Evolutionary conservation across 1,140 invertebrate genomes (phyloP).

Genomic region (Drosophila tristis): DNA sequence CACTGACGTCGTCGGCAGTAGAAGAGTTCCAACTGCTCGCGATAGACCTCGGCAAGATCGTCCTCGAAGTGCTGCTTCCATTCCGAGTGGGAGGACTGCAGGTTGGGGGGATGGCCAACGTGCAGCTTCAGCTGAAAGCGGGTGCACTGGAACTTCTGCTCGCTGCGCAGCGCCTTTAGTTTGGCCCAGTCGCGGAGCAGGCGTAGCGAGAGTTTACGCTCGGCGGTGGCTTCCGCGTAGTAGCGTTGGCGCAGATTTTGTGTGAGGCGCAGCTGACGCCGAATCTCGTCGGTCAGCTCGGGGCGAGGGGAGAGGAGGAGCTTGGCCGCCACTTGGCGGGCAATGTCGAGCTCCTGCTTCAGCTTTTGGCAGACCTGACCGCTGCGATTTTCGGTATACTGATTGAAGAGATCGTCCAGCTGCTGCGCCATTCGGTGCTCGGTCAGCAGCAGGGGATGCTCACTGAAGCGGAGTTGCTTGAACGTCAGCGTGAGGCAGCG

Average conservation of each 20-base stretch:
- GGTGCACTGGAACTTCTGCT: slow-evolving; percentile 81
- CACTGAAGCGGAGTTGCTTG: slow-evolving; percentile 78
- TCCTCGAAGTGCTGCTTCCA: slow-evolving; percentile 74
- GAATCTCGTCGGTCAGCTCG: slow-evolving; percentile 31
- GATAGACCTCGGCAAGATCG: slow-evolving; percentile 82
- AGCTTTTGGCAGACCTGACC: slow-evolving; percentile 67
- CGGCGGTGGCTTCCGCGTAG: slow-evolving; percentile 72
- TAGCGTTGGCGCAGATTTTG: slow-evolving; percentile 74
- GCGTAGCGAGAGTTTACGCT: slow-evolving; percentile 69
- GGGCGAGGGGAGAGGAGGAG: slow-evolving; percentile 43
- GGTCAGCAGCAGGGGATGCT: slow-evolving; percentile 82
- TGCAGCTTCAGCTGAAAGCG: slow-evolving; percentile 79
- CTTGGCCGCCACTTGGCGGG: slow-evolving; percentile 69
- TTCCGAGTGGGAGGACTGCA: slow-evolving; percentile 37
- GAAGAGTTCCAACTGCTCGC: slow-evolving; percentile 74
- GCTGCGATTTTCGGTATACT: slow-evolving; percentile 65
- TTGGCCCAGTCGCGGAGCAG: slow-evolving; percentile 82
- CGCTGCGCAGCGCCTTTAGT: slow-evolving; percentile 77
- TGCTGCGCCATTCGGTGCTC: slow-evolving; percentile 84
- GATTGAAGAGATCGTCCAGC: slow-evolving; percentile 75
- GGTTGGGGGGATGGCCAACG: slow-evolving; percentile 53
- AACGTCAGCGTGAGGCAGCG: slow-evolving; percentile 82
- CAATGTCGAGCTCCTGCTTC: slow-evolving; percentile 70
- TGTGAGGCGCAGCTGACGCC: slow-evolving; percentile 63
- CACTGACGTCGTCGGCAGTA: slow-evolving; percentile 70